phyloP scores from a whole-genome alignment of 2,797 vertebrate species.

The Smutsia gigantea region DNA sequence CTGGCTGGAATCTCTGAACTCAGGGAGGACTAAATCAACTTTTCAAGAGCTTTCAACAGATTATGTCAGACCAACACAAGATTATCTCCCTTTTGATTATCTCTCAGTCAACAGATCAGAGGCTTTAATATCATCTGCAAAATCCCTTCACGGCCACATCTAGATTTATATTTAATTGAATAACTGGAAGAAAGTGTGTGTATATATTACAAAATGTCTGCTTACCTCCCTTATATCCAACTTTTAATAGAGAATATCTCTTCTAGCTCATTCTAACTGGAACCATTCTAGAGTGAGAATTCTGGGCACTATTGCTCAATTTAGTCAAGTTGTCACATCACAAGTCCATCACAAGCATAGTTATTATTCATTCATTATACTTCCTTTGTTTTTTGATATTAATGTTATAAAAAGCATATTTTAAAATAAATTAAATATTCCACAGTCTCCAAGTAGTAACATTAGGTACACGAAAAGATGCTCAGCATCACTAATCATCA shows the following conservation, averaged over 20 bases:
- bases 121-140: not conserved
- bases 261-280: not conserved
- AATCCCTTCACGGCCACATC: not conserved
- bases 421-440: not conserved
- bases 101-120: not conserved
- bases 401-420: not conserved
- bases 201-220: not conserved
- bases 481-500: too few species aligned
- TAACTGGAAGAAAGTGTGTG: not conserved
- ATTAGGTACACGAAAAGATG: too few species aligned
- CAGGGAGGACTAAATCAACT: not conserved
- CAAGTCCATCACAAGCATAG: not conserved
- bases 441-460: not conserved
- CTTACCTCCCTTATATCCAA: not conserved
- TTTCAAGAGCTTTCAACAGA: not conserved
- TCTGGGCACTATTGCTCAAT: not conserved
- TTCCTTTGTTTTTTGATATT: not conserved
- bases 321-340: not conserved
- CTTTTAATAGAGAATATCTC: not conserved
- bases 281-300: not conserved
- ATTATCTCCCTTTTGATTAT: not conserved
- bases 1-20: not conserved
- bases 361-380: not conserved
- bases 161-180: not conserved
- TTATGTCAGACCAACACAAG: not conserved